Percentiles rank a stretch among this genome's conserved stretches.
phyloP scores from a whole-genome alignment of 2,888 invertebrate species.

The Acanthosepion lycidas region DNA sequence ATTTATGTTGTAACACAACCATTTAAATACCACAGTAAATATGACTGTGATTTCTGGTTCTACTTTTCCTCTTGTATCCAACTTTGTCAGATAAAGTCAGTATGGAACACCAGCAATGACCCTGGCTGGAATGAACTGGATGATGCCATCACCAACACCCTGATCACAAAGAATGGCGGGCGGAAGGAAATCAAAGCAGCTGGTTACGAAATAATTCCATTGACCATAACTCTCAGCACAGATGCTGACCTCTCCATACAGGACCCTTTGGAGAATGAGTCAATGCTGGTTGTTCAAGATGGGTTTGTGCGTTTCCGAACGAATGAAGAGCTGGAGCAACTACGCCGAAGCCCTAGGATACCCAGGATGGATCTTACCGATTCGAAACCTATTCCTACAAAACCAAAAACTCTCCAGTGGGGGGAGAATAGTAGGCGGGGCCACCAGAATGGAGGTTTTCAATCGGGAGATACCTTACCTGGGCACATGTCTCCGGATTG shows the following conservation, averaged over 20 bases:
- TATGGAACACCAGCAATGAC: slow-evolving; percentile 49
- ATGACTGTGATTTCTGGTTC: slow-evolving; percentile 50
- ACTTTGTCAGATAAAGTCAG: slow-evolving; percentile 51
- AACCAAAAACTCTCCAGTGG: slow-evolving; percentile 46
- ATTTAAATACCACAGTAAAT: slow-evolving; percentile 62
- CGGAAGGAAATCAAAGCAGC: slow-evolving; percentile 47
- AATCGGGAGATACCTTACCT: not conserved
- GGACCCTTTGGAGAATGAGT: slow-evolving; percentile 56
- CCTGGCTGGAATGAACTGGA: slow-evolving; percentile 51
- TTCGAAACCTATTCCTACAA: not conserved
- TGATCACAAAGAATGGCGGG: not conserved
- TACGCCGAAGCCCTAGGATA: slow-evolving; percentile 38
- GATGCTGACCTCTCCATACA: slow-evolving; percentile 47
- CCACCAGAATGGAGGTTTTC: slow-evolving; percentile 45
- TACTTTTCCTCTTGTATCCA: slow-evolving; percentile 55
- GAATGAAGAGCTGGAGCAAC: slow-evolving; percentile 76
- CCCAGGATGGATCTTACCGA: slow-evolving; percentile 46
- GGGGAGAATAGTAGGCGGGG: not conserved
- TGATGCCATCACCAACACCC: not conserved
- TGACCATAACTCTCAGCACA: slow-evolving; percentile 34
- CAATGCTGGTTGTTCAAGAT: slow-evolving; percentile 92
- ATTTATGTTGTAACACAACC: slow-evolving; percentile 88
- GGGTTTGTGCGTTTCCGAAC: slow-evolving; percentile 90
- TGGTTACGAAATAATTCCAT: slow-evolving; percentile 43
- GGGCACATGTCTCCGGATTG: not conserved